These are phyloP conservation scores for Caloenas nicobarica DNA, from an alignment of 2,113 vertebrate genomes.

Conservation along the genomic window DNA sequence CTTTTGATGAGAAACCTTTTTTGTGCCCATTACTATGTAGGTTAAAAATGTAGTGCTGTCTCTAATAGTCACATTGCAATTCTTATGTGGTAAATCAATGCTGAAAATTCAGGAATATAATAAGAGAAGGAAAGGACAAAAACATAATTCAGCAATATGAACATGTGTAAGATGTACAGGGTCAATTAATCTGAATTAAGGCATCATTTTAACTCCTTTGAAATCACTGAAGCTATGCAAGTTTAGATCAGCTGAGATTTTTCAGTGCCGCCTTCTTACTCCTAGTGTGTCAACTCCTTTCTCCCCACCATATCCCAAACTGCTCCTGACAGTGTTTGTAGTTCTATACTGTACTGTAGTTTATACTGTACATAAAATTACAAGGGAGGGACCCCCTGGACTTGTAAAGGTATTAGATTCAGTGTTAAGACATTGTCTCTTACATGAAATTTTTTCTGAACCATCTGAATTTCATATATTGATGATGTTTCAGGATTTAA, in stretches of 20 bases:
- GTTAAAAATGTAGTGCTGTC: slow-evolving; percentile 30
- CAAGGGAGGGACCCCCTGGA: fast-evolving
- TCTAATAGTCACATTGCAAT: background rate
- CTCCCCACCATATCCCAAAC: background rate
- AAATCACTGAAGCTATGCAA: background rate
- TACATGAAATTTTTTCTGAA: background rate
- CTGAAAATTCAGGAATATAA: slow-evolving; percentile 9
- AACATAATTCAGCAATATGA: background rate
- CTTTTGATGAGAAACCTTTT: slow-evolving; percentile 51
- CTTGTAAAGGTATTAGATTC: background rate
- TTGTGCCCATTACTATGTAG: background rate
- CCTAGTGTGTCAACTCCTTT: background rate
- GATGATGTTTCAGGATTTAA: background rate
- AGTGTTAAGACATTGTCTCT: background rate
- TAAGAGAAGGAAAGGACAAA: background rate
- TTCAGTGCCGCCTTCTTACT: background rate
- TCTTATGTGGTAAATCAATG: background rate
- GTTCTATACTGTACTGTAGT: background rate
- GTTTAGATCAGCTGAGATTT: background rate
- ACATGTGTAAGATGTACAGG: background rate
- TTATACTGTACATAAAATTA: background rate
- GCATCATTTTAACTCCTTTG: background rate
- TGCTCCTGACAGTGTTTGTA: background rate
- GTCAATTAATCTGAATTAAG: background rate
- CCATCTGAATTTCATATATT: background rate